Percentiles rank a stretch among this genome's conserved stretches.
Conservation (phyloP, 2,888 invertebrate genomes). For the Diachrysia chrysitis region DNA sequence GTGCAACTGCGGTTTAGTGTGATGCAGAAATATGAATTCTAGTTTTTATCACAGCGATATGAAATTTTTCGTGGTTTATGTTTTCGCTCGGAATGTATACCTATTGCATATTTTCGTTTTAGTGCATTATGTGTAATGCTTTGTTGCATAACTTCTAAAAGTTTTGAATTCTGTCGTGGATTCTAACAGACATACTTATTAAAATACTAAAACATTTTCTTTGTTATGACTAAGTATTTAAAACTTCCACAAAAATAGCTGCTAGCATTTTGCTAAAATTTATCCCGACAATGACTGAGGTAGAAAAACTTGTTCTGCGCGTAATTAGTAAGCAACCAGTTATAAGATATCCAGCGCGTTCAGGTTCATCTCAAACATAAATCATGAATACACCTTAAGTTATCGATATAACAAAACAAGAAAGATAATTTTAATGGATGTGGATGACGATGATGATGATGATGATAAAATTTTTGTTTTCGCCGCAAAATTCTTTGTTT, state of each 20-base stretch:
- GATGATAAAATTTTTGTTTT: too few species aligned
- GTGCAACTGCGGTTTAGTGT: constrained; percentile 64
- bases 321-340: constrained; percentile 5
- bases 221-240: not conserved
- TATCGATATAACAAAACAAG: not conserved
- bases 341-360: not conserved
- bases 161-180: not conserved
- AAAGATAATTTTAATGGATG: not conserved
- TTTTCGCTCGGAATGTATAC: constrained; percentile 31
- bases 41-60: constrained; percentile 73
- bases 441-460: not conserved
- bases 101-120: constrained; percentile 30
- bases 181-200: not conserved
- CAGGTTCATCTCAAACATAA: not conserved
- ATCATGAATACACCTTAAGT: not conserved
- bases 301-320: not conserved
- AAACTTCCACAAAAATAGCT: not conserved
- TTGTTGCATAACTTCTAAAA: constrained; percentile 19
- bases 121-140: constrained; percentile 26
- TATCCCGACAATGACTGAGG: not conserved
- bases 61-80: constrained; percentile 58
- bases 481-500: too few species aligned
- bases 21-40: constrained; percentile 75
- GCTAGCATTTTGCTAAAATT: not conserved
- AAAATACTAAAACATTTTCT: not conserved